A percentile compares a stretch with the other conserved stretches of the same genome.
These are phyloP conservation scores for Chloroclystis v-ata DNA, from an alignment of 2,888 invertebrate species.

Conservation along the genomic window DNA sequence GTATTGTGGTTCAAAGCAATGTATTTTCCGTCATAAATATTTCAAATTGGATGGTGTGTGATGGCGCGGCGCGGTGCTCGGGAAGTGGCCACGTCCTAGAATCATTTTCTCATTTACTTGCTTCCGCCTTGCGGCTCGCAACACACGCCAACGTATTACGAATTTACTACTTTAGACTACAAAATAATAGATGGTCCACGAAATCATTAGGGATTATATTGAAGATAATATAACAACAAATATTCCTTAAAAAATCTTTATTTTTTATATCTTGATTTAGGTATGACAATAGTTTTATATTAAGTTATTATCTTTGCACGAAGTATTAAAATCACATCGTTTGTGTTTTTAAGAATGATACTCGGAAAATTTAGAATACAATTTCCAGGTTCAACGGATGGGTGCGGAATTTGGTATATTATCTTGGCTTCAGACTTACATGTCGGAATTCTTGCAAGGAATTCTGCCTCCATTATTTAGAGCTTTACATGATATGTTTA, in stretches of 20 bases:
- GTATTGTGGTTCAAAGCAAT: neutral
- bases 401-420: conserved; percentile 3
- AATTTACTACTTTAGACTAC: neutral
- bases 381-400: neutral
- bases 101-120: conserved; percentile 33
- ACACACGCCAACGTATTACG: conserved; percentile 16
- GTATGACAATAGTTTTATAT: too few relatives aligned
- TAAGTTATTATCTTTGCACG: too few relatives aligned
- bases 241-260: too few relatives aligned
- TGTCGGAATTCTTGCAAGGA: conserved; percentile 7
- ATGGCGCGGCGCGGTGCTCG: conserved; percentile 19
- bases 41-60: conserved; percentile 22
- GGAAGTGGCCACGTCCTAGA: conserved; percentile 30
- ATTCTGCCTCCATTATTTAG: conserved; percentile 8
- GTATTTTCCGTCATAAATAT: conserved; percentile 1
- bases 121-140: conserved; percentile 28
- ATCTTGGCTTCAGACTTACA: conserved; percentile 3
- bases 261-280: too few relatives aligned
- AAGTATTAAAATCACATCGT: too few relatives aligned
- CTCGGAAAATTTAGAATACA: neutral
- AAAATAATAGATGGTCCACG: neutral
- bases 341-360: too few relatives aligned
- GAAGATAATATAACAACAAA: too few relatives aligned
- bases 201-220: neutral
- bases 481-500: conserved; percentile 11